Percentiles rank a stretch among this genome's conserved stretches.
phyloP scores from a whole-genome alignment of 2,113 vertebrate genomes.

The Anser brachyrhynchus region DNA sequence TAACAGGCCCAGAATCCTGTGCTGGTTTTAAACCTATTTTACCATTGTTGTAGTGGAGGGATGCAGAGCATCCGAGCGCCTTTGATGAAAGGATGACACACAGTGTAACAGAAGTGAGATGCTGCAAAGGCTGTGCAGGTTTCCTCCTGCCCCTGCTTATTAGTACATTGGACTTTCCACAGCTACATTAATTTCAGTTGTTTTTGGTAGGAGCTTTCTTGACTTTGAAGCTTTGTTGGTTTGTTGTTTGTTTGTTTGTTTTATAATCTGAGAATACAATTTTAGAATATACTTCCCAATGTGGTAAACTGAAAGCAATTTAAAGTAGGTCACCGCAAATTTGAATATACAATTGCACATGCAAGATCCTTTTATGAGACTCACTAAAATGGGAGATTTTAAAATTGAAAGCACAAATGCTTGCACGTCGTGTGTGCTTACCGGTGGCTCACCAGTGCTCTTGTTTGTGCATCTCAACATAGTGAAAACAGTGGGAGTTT shows the following conservation, averaged over 20 bases:
- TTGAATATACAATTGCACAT: not conserved
- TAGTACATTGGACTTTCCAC: not conserved
- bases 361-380: not conserved
- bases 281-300: not conserved
- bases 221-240: not conserved
- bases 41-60: not conserved
- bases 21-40: not conserved
- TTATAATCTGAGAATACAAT: not conserved
- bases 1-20: not conserved
- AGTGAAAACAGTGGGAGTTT: not conserved
- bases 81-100: not conserved
- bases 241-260: not conserved
- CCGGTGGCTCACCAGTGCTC: not conserved
- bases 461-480: not conserved
- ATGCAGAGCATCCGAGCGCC: not conserved
- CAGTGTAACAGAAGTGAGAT: not conserved
- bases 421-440: not conserved
- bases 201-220: not conserved
- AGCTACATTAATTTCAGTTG: not conserved
- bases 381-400: not conserved
- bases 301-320: not conserved
- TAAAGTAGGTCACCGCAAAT: slow-evolving; percentile 1
- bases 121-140: not conserved
- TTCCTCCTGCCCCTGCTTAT: not conserved
- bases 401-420: not conserved